These are phyloP conservation scores for Isurus oxyrinchus DNA, from an alignment of 2,113 vertebrate species.

Conservation along the genomic window DNA sequence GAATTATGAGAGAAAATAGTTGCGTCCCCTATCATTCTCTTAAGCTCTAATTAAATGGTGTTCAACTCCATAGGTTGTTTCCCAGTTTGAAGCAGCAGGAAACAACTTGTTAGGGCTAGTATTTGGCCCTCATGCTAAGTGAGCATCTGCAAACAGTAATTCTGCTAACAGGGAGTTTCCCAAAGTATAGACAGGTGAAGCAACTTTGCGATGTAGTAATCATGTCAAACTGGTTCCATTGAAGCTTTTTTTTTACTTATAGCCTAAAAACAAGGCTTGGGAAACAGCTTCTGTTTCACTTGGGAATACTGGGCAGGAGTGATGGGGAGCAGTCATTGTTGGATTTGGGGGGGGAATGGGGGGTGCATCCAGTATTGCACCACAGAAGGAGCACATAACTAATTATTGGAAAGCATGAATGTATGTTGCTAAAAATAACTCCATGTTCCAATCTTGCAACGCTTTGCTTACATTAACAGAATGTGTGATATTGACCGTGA, in stretches of 20 bases:
- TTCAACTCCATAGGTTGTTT: not conserved
- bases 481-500: not conserved
- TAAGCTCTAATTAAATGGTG: not conserved
- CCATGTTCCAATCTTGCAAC: not conserved
- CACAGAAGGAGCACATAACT: not conserved
- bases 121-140: not conserved
- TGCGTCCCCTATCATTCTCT: not conserved
- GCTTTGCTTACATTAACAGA: not conserved
- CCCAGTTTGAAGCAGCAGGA: not conserved
- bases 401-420: not conserved
- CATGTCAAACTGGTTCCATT: not conserved
- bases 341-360: not conserved
- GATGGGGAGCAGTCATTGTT: no score
- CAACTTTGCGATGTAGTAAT: not conserved
- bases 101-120: not conserved
- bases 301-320: not conserved
- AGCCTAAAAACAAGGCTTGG: not conserved
- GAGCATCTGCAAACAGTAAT: not conserved
- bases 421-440: not conserved
- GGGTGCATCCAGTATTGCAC: not conserved
- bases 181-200: not conserved
- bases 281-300: not conserved
- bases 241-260: not conserved
- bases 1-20: not conserved
- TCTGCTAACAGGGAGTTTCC: not conserved